Percentiles rank a stretch among this genome's conserved stretches.
Evolutionary conservation across 2,113 vertebrate species (phyloP).

Genomic region (Notiomystis cincta): DNA sequence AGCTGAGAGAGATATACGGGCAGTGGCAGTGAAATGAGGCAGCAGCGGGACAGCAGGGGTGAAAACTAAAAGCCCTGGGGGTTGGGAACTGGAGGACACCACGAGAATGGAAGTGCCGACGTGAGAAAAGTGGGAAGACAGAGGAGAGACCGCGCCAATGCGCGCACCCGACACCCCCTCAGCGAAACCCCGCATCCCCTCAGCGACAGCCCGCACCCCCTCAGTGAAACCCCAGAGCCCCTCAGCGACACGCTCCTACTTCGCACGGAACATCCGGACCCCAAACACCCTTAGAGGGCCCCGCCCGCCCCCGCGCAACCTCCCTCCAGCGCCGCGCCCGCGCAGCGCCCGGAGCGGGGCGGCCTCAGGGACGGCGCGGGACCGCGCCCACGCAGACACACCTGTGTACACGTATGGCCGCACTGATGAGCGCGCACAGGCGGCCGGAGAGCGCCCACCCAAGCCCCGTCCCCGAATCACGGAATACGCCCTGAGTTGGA

Average conservation of each 20-base stretch:
- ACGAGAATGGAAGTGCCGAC: rapidly evolving
- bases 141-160: rapidly evolving
- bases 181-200: not conserved
- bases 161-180: too few species aligned
- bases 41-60: not conserved
- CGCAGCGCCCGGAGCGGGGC: not conserved
- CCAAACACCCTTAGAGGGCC: not conserved
- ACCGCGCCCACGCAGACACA: not conserved
- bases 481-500: not conserved
- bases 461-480: not conserved
- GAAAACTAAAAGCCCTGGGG: rapidly evolving
- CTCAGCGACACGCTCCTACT: rapidly evolving
- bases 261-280: not conserved
- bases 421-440: not conserved
- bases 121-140: not conserved
- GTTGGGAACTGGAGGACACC: rapidly evolving
- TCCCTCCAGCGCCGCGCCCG: not conserved
- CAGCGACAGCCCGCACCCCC: too few species aligned
- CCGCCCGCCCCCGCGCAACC: not conserved
- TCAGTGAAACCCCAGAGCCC: not conserved
- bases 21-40: not conserved
- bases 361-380: not conserved
- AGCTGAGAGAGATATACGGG: rapidly evolving
- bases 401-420: not conserved
- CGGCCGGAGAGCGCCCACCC: not conserved